phyloP scores from a whole-genome alignment of 2,888 invertebrate genomes.

The Sinhomidia bicolor region DNA sequence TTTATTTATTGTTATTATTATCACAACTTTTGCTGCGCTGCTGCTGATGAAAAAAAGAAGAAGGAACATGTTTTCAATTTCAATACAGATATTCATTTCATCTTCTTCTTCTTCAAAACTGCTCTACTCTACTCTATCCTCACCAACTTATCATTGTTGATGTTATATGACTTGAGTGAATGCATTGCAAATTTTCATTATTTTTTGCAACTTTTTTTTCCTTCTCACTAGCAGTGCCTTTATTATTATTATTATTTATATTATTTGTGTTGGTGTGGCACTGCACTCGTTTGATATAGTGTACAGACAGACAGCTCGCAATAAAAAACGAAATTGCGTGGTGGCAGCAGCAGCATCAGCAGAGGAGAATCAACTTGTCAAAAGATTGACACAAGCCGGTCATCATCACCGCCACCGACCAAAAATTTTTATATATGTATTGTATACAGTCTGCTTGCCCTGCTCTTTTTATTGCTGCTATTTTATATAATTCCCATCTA shows the following conservation, averaged over 20 bases:
- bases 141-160: not conserved
- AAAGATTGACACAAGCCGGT: slow-evolving; percentile 72
- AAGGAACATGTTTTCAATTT: slow-evolving; percentile 23
- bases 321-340: not conserved
- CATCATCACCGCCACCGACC: slow-evolving; percentile 23
- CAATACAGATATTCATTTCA: not conserved
- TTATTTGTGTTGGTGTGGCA: slow-evolving; percentile 32
- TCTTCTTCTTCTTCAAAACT: not conserved
- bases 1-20: slow-evolving; percentile 7
- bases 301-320: not conserved
- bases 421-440: not conserved
- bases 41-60: not conserved
- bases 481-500: too few species aligned
- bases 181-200: not conserved
- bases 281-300: not conserved
- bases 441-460: too few species aligned
- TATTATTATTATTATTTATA: too few species aligned
- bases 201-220: not conserved
- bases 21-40: not conserved
- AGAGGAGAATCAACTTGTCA: slow-evolving; percentile 62
- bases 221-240: too few species aligned
- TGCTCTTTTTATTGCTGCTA: too few species aligned
- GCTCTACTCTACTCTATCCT: not conserved
- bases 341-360: not conserved
- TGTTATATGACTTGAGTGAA: not conserved